Percentiles rank a stretch among this genome's conserved stretches.
phyloP scores from a whole-genome alignment of 2,113 vertebrate genomes.

The Felis chaus region DNA sequence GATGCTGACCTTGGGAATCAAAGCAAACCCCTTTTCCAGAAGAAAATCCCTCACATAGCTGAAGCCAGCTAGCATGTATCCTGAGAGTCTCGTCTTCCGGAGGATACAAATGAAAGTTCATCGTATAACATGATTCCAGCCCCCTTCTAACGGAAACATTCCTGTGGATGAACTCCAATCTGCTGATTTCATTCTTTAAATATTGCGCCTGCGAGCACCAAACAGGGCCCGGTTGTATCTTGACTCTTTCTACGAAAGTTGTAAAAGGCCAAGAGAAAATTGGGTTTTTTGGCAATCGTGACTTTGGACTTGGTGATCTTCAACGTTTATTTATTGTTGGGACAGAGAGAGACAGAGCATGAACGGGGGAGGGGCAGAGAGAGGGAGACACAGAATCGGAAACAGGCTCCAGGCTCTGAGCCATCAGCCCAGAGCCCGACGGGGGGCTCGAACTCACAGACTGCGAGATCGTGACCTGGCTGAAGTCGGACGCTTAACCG shows the following conservation, averaged over 20 bases:
- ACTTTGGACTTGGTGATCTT: background rate
- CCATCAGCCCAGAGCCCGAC: no score
- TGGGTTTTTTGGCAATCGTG: background rate
- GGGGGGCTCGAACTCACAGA: no score
- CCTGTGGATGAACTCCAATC: background rate
- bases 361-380: no score
- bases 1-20: background rate
- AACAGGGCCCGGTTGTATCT: background rate
- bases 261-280: background rate
- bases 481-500: no score
- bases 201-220: background rate
- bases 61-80: background rate
- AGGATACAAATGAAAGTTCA: background rate
- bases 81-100: background rate
- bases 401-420: no score
- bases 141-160: background rate
- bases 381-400: no score
- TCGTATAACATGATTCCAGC: background rate
- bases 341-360: no score
- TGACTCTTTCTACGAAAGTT: background rate
- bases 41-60: slow-evolving; percentile 23
- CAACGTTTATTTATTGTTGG: no score
- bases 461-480: no score
- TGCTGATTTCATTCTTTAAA: slow-evolving; percentile 1
- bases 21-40: background rate